These are phyloP conservation scores for Sphaerophoria taeniata DNA, from an alignment of 2,888 invertebrate species.

Conservation along the genomic window DNA sequence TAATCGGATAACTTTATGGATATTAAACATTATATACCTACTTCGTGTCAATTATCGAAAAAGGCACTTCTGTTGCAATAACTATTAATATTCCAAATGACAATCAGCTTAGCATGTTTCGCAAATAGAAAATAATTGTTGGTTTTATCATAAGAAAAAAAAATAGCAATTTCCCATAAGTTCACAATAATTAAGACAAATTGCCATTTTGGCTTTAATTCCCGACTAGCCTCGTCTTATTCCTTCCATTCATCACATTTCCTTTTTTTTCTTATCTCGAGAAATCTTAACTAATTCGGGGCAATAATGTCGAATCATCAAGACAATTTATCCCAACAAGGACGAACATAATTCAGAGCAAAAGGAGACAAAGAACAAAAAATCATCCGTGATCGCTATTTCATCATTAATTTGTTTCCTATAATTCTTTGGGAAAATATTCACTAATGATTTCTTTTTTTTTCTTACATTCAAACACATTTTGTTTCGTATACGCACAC, in stretches of 20 bases:
- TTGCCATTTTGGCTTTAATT: conserved; percentile 8
- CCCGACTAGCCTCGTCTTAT: conserved; percentile 11
- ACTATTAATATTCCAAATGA: too few species aligned
- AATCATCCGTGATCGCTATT: conserved; percentile 25
- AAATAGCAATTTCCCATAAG: conserved; percentile 8
- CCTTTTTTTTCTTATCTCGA: background rate
- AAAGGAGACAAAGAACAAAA: conserved; percentile 1
- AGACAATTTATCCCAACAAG: conserved; percentile 29
- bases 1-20: background rate
- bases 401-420: conserved; percentile 30
- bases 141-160: background rate
- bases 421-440: conserved; percentile 24
- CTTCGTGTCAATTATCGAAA: too few species aligned
- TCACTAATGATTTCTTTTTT: conserved; percentile 34
- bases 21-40: background rate
- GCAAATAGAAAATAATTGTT: too few species aligned
- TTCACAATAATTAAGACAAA: conserved; percentile 18
- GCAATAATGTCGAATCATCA: conserved; percentile 39
- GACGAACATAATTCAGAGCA: conserved; percentile 22
- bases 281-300: conserved; percentile 34
- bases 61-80: too few species aligned
- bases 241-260: conserved; percentile 21
- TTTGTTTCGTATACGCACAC: background rate
- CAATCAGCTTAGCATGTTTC: too few species aligned
- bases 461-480: background rate